These are phyloP conservation scores for Lycia hirtaria DNA, from an alignment of 2,888 invertebrate genomes.

Conservation along the genomic window DNA sequence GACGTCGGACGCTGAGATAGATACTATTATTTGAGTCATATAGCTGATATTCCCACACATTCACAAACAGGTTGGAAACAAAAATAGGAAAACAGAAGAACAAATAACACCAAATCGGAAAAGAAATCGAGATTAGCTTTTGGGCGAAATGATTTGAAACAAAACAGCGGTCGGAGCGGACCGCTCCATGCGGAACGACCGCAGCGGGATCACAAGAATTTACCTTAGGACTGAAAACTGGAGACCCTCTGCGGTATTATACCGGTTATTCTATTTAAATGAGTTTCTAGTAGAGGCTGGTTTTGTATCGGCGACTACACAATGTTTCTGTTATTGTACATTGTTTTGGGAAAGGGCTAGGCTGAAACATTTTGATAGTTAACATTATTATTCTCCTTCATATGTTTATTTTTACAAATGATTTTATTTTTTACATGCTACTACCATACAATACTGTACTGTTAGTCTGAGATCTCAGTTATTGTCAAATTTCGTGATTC, in stretches of 20 bases:
- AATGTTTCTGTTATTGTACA: neutral
- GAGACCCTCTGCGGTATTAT: conserved; percentile 1
- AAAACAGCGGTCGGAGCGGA: conserved; percentile 32
- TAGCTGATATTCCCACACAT: neutral
- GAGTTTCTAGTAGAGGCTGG: neutral
- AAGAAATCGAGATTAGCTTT: conserved; percentile 46
- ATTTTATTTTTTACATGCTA: no score
- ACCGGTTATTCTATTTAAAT: neutral
- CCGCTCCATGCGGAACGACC: conserved; percentile 21
- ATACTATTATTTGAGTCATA: neutral
- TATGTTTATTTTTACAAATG: no score
- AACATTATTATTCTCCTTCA: no score
- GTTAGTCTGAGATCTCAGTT: no score
- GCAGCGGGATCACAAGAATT: conserved; percentile 33
- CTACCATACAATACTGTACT: no score
- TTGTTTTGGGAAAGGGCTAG: no score
- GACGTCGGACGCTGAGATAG: no score
- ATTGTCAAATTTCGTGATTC: no score
- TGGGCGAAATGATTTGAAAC: conserved; percentile 47
- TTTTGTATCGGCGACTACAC: neutral
- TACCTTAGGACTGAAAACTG: conserved; percentile 10
- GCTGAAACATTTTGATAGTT: no score
- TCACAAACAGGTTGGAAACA: conserved; percentile 2
- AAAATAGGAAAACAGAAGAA: conserved; percentile 19
- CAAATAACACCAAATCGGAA: conserved; percentile 30